Conservation (phyloP, 1,140 invertebrate genomes). For the Reticulitermes speratus region DNA sequence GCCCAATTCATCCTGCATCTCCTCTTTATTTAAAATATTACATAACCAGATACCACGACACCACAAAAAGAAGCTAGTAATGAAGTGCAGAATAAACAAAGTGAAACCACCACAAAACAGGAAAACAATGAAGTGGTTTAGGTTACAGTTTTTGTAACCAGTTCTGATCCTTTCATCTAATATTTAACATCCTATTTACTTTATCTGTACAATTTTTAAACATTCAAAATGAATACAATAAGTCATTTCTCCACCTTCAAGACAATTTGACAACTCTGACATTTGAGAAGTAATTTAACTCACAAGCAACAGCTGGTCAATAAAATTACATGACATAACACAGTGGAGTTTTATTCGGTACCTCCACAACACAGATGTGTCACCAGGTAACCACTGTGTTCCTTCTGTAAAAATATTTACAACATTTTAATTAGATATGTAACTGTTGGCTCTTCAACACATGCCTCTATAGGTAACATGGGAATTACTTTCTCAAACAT, state of each 20-base stretch:
- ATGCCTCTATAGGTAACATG: not conserved
- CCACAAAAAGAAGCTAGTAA: not conserved
- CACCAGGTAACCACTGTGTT: not conserved
- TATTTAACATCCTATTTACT: not conserved
- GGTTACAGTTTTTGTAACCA: not conserved
- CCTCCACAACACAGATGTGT: not conserved
- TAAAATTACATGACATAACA: not conserved
- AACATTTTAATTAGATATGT: not conserved
- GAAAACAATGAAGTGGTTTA: constrained; percentile 5
- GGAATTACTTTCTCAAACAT: not conserved
- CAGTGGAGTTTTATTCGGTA: not conserved
- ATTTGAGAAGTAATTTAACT: not conserved
- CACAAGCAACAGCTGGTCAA: not conserved
- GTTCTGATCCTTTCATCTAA: not conserved
- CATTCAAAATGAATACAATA: not conserved
- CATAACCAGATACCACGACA: not conserved
- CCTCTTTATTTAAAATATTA: not conserved
- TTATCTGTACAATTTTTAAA: not conserved
- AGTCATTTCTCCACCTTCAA: not conserved
- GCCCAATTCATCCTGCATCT: too few species aligned
- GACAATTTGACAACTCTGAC: not conserved
- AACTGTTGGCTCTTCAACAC: not conserved
- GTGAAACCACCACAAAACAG: constrained; percentile 14
- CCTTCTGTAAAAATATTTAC: constrained; percentile 5
- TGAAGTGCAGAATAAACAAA: not conserved